Percentiles rank a stretch among this genome's conserved stretches.
phyloP scores from a whole-genome alignment of 2,888 invertebrate genomes.

The Chydorus sphaericus region DNA sequence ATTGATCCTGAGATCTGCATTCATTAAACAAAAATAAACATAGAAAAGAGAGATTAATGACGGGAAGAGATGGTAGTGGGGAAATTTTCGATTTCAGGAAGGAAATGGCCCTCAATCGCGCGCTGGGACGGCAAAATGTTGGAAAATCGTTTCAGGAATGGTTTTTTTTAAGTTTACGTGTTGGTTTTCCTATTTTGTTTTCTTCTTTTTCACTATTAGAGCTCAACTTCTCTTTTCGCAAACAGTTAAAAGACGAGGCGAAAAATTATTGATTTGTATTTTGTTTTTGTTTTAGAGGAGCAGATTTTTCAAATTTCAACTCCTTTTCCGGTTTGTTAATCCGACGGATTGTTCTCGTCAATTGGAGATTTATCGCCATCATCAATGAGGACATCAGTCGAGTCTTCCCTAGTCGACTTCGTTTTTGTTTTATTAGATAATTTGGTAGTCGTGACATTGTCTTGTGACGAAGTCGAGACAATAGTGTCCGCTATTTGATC shows the following conservation, averaged over 20 bases:
- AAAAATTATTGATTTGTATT: too few relatives aligned
- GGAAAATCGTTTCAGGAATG: slow-evolving; percentile 5
- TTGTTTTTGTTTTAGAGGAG: neutral
- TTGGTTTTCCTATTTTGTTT: too few relatives aligned
- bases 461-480: neutral
- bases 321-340: neutral
- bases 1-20: too few relatives aligned
- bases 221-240: too few relatives aligned
- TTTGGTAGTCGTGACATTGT: neutral
- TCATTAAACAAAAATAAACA: neutral
- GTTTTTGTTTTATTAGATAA: neutral
- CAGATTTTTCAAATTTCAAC: neutral
- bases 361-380: slow-evolving; percentile 1
- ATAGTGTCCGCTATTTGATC: too few relatives aligned
- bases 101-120: neutral
- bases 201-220: too few relatives aligned
- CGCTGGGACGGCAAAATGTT: slow-evolving; percentile 12
- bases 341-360: slow-evolving; percentile 9
- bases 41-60: neutral
- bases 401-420: slow-evolving; percentile 2
- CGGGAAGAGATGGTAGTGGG: neutral
- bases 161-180: too few relatives aligned
- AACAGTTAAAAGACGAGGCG: too few relatives aligned
- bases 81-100: too few relatives aligned
- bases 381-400: slow-evolving; percentile 4